Percentiles rank a stretch among this genome's conserved stretches.
Conservation (phyloP, 2,888 invertebrate species). For the Apocheima hispidaria region DNA sequence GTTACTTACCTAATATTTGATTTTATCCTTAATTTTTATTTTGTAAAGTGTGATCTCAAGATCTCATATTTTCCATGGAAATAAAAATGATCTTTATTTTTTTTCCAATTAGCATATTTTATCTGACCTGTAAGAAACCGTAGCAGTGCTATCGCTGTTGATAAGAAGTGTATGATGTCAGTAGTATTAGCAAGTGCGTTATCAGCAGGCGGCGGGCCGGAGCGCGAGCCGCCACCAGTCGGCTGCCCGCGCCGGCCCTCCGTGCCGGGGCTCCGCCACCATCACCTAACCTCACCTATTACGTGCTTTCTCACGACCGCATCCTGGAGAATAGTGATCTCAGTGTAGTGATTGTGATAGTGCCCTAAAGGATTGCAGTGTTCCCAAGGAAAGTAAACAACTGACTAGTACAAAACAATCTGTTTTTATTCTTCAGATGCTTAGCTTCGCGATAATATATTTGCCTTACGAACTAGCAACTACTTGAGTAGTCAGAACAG, state of each 20-base stretch:
- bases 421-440: slow-evolving; percentile 70
- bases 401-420: slow-evolving; percentile 63
- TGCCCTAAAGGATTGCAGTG: slow-evolving; percentile 41
- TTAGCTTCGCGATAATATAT: slow-evolving; percentile 67
- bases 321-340: slow-evolving; percentile 12
- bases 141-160: slow-evolving; percentile 42
- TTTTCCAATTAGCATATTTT: background rate
- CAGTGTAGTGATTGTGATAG: slow-evolving; percentile 21
- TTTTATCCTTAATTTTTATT: background rate
- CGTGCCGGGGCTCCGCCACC: slow-evolving; percentile 44
- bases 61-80: too few relatives aligned
- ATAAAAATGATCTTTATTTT: background rate
- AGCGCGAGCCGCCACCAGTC: slow-evolving; percentile 48
- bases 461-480: slow-evolving; percentile 69
- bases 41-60: too few relatives aligned
- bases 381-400: slow-evolving; percentile 58
- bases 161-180: slow-evolving; percentile 49
- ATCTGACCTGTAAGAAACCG: slow-evolving; percentile 19
- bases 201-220: slow-evolving; percentile 45
- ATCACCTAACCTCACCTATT: too few relatives aligned
- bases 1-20: too few relatives aligned
- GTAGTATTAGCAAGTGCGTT: slow-evolving; percentile 38
- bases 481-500: slow-evolving; percentile 83
- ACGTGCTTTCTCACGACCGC: slow-evolving; percentile 9
- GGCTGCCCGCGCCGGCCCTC: slow-evolving; percentile 56